Conservation (phyloP, 92 coral and sea anemone species). For the Siderastrea siderea region DNA sequence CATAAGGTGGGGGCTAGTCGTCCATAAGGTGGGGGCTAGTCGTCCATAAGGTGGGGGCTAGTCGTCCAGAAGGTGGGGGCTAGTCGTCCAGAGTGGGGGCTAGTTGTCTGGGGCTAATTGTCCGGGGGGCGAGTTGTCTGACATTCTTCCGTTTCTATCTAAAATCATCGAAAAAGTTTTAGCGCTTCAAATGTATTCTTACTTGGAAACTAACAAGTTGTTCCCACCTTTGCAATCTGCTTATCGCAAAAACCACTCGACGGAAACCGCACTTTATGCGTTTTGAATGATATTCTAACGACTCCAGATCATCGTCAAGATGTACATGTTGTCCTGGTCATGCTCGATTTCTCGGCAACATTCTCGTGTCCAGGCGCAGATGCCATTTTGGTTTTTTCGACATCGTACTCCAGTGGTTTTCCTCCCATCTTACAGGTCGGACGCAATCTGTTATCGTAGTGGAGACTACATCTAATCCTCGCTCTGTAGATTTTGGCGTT, state of each 20-base stretch:
- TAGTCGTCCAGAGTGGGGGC: too few relatives aligned
- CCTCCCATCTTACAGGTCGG: not conserved
- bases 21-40: too few relatives aligned
- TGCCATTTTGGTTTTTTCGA: constrained; percentile 11
- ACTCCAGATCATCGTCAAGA: constrained; percentile 7
- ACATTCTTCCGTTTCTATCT: too few relatives aligned
- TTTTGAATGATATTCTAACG: not conserved
- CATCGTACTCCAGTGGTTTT: constrained; percentile 15
- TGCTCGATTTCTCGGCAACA: constrained; percentile 4
- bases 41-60: too few relatives aligned
- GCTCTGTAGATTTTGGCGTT: constrained; percentile 12
- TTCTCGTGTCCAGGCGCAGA: constrained; percentile 1
- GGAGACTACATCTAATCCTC: constrained; percentile 12
- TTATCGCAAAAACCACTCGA: constrained; percentile 25
- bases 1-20: too few relatives aligned
- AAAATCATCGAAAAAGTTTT: constrained; percentile 62
- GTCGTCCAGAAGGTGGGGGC: too few relatives aligned
- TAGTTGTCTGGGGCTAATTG: too few relatives aligned
- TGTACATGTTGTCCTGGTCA: not conserved
- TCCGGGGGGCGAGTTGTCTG: too few relatives aligned
- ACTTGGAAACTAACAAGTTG: constrained; percentile 29
- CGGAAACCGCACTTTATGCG: constrained; percentile 7
- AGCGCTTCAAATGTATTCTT: constrained; percentile 45
- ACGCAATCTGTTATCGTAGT: constrained; percentile 20
- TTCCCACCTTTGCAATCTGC: constrained; percentile 46